These are phyloP conservation scores for Collichthys lucidus DNA, from an alignment of 2,113 vertebrate genomes.

Conservation along the genomic window DNA sequence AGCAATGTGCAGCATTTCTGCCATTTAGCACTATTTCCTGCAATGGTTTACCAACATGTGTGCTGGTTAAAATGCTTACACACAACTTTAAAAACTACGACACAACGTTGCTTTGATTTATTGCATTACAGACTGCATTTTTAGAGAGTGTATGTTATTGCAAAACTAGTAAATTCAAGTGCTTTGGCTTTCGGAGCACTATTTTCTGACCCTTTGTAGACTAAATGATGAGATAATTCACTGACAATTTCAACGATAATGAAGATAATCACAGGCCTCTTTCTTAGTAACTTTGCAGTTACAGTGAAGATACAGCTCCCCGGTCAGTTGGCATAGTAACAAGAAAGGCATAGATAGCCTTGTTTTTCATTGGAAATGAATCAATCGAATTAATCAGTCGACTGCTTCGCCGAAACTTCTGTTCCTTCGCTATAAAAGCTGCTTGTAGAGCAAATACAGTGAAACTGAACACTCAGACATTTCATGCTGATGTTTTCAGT, in stretches of 20 bases:
- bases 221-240: neutral
- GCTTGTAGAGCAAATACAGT: neutral
- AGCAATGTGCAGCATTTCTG: neutral
- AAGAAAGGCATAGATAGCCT: conserved; percentile 18
- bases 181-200: too few relatives aligned
- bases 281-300: neutral
- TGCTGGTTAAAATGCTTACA: neutral
- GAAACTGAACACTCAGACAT: neutral
- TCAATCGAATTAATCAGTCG: conserved; percentile 23
- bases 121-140: neutral
- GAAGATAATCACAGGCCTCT: neutral
- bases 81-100: neutral
- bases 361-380: conserved; percentile 27
- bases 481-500: neutral
- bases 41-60: neutral
- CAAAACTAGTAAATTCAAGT: neutral
- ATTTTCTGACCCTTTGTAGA: neutral
- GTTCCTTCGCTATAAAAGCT: neutral
- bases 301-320: neutral
- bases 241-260: neutral
- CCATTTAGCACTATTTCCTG: conserved; percentile 14
- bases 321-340: conserved; percentile 54
- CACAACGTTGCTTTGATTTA: neutral
- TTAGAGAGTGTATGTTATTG: neutral
- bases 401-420: neutral